Percentiles rank a stretch among this genome's conserved stretches.
phyloP scores from a whole-genome alignment of 2,888 invertebrate species.

The Dugesia japonica region DNA sequence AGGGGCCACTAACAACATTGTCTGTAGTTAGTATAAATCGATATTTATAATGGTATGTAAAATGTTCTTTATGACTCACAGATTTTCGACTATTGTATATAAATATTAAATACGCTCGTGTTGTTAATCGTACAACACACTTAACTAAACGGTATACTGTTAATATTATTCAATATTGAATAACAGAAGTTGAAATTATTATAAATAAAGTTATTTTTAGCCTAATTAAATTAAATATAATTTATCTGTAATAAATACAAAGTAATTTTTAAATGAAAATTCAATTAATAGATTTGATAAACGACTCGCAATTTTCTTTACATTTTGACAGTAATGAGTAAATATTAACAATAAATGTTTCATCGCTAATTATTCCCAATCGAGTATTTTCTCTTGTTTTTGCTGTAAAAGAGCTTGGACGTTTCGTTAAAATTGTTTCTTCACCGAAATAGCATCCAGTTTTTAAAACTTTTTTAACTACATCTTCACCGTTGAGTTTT shows the following conservation, averaged over 20 bases:
- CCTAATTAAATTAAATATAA: too few species aligned
- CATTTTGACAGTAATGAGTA: neutral
- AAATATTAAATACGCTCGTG: constrained; percentile 10
- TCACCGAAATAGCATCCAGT: neutral
- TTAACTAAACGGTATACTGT: neutral
- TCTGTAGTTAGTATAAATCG: constrained; percentile 15
- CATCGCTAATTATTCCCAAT: neutral
- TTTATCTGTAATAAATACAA: too few species aligned
- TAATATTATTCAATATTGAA: too few species aligned
- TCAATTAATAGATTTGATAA: neutral
- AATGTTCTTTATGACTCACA: constrained; percentile 20
- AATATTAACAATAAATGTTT: neutral
- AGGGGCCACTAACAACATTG: constrained; percentile 20
- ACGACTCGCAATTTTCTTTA: neutral
- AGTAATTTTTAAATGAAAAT: too few species aligned
- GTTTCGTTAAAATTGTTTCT: neutral
- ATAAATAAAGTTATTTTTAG: too few species aligned
- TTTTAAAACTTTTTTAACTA: neutral
- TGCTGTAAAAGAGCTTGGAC: neutral
- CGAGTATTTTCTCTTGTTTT: neutral
- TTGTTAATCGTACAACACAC: neutral
- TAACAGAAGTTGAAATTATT: too few species aligned
- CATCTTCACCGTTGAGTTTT: neutral
- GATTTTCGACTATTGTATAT: constrained; percentile 20
- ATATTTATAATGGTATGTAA: constrained; percentile 15